phyloP scores from a whole-genome alignment of 2,113 vertebrate species.

The Sphaerodactylus townsendi region DNA sequence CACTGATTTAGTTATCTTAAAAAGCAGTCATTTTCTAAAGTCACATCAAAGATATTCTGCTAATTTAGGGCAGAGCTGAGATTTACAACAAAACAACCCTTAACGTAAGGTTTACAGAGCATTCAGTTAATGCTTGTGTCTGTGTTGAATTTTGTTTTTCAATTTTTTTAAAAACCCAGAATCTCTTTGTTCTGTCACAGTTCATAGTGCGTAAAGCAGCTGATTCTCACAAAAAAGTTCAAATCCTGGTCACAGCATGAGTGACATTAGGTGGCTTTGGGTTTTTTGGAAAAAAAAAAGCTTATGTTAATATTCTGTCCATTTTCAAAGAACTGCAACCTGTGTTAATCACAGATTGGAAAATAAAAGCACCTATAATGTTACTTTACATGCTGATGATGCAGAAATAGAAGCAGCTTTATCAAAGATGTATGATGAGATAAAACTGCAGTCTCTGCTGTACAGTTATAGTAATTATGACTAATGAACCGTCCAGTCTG shows the following conservation, averaged over 20 bases:
- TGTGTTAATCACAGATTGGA: conserved; percentile 77
- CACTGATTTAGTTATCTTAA: conserved; percentile 24
- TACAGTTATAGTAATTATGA: conserved; percentile 88
- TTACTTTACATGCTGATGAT: conserved; percentile 82
- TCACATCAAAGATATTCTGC: conserved; percentile 7
- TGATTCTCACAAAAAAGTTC: conserved; percentile 67
- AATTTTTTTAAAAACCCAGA: conserved; percentile 30
- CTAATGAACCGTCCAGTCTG: conserved; percentile 95
- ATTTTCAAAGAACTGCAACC: conserved; percentile 67
- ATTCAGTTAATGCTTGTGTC: conserved; percentile 15
- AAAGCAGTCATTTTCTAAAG: conserved; percentile 17
- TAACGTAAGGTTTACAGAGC: neutral
- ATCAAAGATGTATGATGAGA: conserved; percentile 83
- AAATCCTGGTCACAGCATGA: conserved; percentile 66
- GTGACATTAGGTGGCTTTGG: neutral
- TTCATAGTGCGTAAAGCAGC: conserved; percentile 48
- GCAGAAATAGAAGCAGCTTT: conserved; percentile 79
- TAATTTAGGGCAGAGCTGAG: neutral
- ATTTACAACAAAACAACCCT: neutral
- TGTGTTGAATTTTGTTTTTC: conserved; percentile 65
- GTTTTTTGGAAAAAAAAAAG: neutral
- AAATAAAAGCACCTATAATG: conserved; percentile 79
- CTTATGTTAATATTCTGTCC: conserved; percentile 43
- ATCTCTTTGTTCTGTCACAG: conserved; percentile 30
- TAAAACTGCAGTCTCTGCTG: conserved; percentile 84